These are phyloP conservation scores for Microchrysa polita DNA, from an alignment of 2,888 invertebrate species.

Conservation along the genomic window DNA sequence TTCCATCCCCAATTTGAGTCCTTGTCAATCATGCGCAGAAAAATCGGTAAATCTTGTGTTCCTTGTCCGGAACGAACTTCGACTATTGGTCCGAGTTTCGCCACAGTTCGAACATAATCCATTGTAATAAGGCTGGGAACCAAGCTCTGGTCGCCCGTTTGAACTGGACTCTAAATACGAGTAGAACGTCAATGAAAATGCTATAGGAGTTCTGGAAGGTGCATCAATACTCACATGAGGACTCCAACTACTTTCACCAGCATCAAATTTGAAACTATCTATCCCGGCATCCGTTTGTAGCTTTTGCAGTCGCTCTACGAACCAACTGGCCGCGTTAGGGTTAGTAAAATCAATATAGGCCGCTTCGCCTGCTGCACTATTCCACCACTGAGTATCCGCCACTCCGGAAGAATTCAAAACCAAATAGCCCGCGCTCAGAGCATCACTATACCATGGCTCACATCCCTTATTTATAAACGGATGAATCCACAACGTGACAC, in stretches of 20 bases:
- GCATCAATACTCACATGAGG: conserved; percentile 63
- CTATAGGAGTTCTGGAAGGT: neutral
- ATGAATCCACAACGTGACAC: conserved; percentile 85
- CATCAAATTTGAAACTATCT: conserved; percentile 82
- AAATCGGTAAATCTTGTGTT: conserved; percentile 73
- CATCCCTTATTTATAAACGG: conserved; percentile 85
- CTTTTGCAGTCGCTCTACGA: conserved; percentile 63
- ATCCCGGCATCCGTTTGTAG: conserved; percentile 72
- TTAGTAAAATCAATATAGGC: conserved; percentile 77
- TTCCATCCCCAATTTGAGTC: conserved; percentile 72
- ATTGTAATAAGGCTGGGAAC: conserved; percentile 64
- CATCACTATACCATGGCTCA: conserved; percentile 69
- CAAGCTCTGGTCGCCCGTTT: conserved; percentile 67
- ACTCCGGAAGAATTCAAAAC: conserved; percentile 64
- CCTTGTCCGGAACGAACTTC: conserved; percentile 74
- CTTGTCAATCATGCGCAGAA: conserved; percentile 79
- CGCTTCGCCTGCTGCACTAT: conserved; percentile 62
- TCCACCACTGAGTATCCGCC: conserved; percentile 66
- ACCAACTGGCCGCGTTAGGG: conserved; percentile 69
- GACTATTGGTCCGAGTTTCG: conserved; percentile 69
- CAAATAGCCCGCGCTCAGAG: conserved; percentile 67
- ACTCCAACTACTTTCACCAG: conserved; percentile 75
- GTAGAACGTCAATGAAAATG: neutral
- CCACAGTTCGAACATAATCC: conserved; percentile 67
- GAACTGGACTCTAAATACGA: conserved; percentile 65